Conservation (phyloP, 2,113 vertebrate species). For the Kryptolebias marmoratus region DNA sequence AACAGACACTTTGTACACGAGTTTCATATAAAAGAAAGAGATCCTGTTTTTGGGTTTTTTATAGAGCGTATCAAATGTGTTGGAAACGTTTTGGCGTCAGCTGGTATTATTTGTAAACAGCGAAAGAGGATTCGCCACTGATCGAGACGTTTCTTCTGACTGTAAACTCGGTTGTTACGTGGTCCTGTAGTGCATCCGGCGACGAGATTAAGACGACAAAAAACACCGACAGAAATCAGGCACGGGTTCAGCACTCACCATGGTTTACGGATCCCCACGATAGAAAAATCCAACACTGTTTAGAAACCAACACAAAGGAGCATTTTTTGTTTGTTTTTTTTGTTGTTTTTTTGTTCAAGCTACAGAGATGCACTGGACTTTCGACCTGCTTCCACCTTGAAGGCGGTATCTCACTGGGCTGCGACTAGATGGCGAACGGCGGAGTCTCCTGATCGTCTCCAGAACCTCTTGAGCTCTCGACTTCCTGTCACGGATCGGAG, state of each 20-base stretch:
- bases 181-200: constrained; percentile 65
- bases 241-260: constrained; percentile 77
- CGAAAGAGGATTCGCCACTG: constrained; percentile 49
- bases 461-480: too few relatives aligned
- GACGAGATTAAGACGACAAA: constrained; percentile 65
- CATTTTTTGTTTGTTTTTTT: constrained; percentile 28
- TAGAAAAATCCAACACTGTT: constrained; percentile 67
- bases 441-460: too few relatives aligned
- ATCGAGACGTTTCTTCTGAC: constrained; percentile 48
- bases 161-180: constrained; percentile 67
- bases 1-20: constrained; percentile 53
- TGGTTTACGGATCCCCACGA: constrained; percentile 68
- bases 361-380: constrained; percentile 74
- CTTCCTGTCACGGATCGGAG: too few relatives aligned
- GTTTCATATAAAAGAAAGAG: constrained; percentile 40
- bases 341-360: constrained; percentile 41
- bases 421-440: too few relatives aligned
- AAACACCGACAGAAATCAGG: constrained; percentile 72
- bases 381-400: constrained; percentile 45
- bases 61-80: constrained; percentile 66
- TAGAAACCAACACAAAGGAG: constrained; percentile 67
- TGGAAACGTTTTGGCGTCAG: constrained; percentile 74
- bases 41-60: constrained; percentile 29
- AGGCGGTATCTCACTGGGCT: too few relatives aligned
- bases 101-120: constrained; percentile 77